A percentile compares a stretch with the other conserved stretches of the same genome.
phyloP scores from a whole-genome alignment of 2,797 vertebrate species.

The Morelia viridis region DNA sequence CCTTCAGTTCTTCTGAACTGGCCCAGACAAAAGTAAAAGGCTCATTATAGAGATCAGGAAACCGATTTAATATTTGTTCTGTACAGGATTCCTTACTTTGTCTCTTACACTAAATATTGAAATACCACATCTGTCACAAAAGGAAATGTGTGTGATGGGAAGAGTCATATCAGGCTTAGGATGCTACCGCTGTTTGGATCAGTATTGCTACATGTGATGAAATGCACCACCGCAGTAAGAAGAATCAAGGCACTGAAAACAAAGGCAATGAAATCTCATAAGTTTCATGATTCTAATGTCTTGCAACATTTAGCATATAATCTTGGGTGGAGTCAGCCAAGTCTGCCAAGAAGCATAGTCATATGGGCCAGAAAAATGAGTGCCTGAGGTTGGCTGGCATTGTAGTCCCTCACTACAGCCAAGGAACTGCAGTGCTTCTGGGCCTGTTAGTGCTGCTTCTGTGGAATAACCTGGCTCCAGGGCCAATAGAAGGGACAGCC shows the following conservation, averaged over 20 bases:
- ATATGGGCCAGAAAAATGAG: background rate
- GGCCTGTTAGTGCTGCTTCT: background rate
- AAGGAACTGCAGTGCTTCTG: background rate
- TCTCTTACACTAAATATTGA: slow-evolving; percentile 23
- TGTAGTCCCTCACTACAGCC: background rate
- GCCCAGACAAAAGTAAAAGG: slow-evolving; percentile 47
- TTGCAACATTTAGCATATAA: background rate
- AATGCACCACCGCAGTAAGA: background rate
- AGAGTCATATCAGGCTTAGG: background rate
- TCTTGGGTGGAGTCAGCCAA: background rate
- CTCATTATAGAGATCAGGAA: slow-evolving; percentile 46
- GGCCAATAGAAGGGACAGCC: background rate
- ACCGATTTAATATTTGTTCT: slow-evolving; percentile 7
- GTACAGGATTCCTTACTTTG: slow-evolving; percentile 9
- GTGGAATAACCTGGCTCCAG: background rate
- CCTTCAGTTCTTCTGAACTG: slow-evolving; percentile 40
- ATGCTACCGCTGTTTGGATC: background rate
- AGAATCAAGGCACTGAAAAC: background rate
- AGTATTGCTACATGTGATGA: background rate
- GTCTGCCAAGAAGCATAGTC: background rate
- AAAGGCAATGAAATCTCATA: background rate
- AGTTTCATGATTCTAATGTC: background rate
- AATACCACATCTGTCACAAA: background rate
- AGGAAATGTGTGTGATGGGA: background rate
- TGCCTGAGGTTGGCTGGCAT: background rate